These are phyloP conservation scores for Anableps anableps DNA, from an alignment of 2,797 vertebrate species.

Conservation along the genomic window DNA sequence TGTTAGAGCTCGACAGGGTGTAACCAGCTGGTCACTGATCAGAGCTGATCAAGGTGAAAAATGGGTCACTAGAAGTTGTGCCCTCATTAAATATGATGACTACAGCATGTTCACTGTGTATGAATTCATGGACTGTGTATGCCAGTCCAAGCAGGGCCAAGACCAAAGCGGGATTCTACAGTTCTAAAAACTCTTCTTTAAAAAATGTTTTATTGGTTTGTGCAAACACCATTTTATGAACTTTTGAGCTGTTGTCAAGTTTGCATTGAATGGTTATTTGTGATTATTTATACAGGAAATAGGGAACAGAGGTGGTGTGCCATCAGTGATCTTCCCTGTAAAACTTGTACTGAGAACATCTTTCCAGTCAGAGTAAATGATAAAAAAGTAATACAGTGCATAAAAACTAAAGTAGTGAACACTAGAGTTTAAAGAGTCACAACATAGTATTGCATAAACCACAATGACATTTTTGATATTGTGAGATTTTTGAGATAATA, in stretches of 20 bases:
- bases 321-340: not conserved
- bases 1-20: too few species aligned
- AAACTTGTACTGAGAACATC: not conserved
- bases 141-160: not conserved
- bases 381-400: not conserved
- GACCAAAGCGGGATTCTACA: not conserved
- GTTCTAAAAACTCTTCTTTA: not conserved
- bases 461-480: not conserved
- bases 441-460: not conserved
- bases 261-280: not conserved
- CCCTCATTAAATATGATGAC: not conserved
- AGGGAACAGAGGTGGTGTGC: not conserved
- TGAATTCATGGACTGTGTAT: too few species aligned
- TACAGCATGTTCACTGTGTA: not conserved
- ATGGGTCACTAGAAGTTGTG: not conserved
- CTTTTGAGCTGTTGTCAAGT: not conserved
- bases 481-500: not conserved
- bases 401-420: not conserved
- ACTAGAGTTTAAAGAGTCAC: not conserved
- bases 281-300: not conserved
- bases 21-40: not conserved
- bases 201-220: not conserved
- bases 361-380: not conserved
- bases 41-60: not conserved
- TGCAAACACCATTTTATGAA: not conserved